Percentiles rank a stretch among this genome's conserved stretches.
Conservation (phyloP, 2,797 vertebrate genomes). For the Cichlasoma orientale region DNA sequence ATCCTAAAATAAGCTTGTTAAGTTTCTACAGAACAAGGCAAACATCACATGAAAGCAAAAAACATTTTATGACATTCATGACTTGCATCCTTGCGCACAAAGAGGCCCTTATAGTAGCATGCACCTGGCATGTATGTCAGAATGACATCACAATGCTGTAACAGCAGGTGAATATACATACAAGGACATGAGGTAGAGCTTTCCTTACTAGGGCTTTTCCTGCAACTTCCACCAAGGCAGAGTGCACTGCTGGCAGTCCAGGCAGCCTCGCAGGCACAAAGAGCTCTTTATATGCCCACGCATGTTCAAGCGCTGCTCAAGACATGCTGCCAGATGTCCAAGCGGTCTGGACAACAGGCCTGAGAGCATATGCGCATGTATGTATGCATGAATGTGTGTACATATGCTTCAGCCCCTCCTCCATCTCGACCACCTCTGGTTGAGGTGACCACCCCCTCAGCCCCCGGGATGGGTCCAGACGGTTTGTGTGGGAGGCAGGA, state of each 20-base stretch:
- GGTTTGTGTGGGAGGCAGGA: conserved; percentile 65
- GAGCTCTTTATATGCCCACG: conserved; percentile 72
- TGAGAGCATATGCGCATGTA: conserved; percentile 62
- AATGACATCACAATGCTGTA: conserved; percentile 44
- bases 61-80: neutral
- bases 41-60: neutral
- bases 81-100: conserved; percentile 3
- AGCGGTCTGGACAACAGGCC: conserved; percentile 64
- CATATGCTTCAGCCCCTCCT: conserved; percentile 35
- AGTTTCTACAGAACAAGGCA: neutral
- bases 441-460: conserved; percentile 58
- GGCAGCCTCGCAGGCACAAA: conserved; percentile 69
- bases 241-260: conserved; percentile 51
- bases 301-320: conserved; percentile 61
- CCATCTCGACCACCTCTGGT: conserved; percentile 35
- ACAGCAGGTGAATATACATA: conserved; percentile 54
- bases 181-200: conserved; percentile 23
- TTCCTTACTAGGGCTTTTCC: conserved; percentile 36
- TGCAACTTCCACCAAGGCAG: conserved; percentile 47
- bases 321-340: conserved; percentile 77
- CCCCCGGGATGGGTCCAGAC: conserved; percentile 61
- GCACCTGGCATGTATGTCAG: conserved; percentile 46
- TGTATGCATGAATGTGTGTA: conserved; percentile 50
- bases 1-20: neutral
- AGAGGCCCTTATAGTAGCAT: conserved; percentile 9